Evolutionary conservation across 2,888 invertebrate genomes (phyloP), one percentile per base, ranked within the genome.

Genomic region (Macropis europaea): DNA sequence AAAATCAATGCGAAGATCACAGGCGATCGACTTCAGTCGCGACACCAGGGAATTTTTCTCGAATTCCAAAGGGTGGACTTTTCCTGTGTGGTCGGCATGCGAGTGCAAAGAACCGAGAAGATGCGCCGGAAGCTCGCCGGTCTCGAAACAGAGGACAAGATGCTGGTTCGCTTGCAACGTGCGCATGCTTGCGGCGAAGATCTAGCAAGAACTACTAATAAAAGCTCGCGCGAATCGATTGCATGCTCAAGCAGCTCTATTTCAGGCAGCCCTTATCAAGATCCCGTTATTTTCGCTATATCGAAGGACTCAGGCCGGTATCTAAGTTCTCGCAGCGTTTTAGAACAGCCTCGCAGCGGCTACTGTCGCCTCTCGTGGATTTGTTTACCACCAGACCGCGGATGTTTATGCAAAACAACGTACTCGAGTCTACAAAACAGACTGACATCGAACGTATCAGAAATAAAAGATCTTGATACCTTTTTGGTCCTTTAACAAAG

Each of bases 181-280:
- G 76, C 68, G 64, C 76, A 76, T 76, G 73, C 80, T 70, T 62
- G 19, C 40, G 50, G 34, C 40, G 24, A 19, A 36, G 68, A 76
- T 76, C 62, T 64, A 72, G 48, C 64, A 34, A 38, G 45, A 19
- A 50, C 36, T 45, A 66, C 62, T 66, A 68, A 67, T 64, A 52
- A 62, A 76, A 79, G 72, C 76, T 54, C 61, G 45, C 62, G 47
- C 54, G 56, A 81, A 80, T 81, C 77, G 79, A 77, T 81, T 61
- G 73, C 79, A 81, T 80, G 79, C 77, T 60, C 76, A 72, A 81
- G 77, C 77, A 59, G 60, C 73, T 82, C 74, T 82, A 82, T 81
- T 82, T 81, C 77, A 70, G 66, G 82, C 82, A 42, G 28, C 6
- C 19, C 30, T 52, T 72, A 81, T 82, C 81, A 67, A 63, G 79